These are phyloP conservation scores for Boleophthalmus pectinirostris DNA, from an alignment of 2,113 vertebrate species.

Conservation along the genomic window DNA sequence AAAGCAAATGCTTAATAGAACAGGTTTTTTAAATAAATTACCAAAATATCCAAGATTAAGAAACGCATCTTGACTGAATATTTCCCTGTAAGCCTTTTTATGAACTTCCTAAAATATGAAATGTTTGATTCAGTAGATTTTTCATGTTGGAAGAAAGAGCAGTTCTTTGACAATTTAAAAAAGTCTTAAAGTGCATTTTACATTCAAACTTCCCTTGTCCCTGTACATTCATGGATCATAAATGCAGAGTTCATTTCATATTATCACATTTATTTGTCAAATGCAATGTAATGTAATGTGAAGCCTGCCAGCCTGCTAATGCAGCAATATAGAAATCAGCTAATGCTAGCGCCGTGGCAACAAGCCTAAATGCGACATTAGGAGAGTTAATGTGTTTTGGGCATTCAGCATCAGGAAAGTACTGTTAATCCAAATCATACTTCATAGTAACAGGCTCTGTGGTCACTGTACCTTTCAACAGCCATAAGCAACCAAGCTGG, in stretches of 20 bases:
- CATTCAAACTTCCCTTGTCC: background rate
- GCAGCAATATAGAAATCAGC: background rate
- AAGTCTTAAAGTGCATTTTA: background rate
- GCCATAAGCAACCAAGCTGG: background rate
- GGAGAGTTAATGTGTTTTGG: slow-evolving; percentile 6
- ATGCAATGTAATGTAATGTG: background rate
- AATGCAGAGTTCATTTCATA: background rate
- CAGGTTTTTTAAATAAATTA: too few relatives aligned
- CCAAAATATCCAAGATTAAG: too few relatives aligned
- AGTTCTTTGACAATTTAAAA: background rate
- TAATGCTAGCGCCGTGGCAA: background rate
- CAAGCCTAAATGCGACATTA: slow-evolving; percentile 1
- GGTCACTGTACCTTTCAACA: background rate
- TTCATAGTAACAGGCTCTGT: background rate
- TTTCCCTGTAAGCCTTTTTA: background rate
- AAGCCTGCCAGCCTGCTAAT: slow-evolving; percentile 9
- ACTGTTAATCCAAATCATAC: slow-evolving; percentile 1
- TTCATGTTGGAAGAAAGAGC: background rate
- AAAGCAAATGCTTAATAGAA: too few relatives aligned
- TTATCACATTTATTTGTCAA: background rate
- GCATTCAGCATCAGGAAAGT: background rate
- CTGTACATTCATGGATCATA: background rate
- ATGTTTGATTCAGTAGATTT: background rate
- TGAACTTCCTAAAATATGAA: background rate
- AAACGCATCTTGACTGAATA: too few relatives aligned